Conservation (phyloP, 2,888 invertebrate species). For the Luperina testacea region DNA sequence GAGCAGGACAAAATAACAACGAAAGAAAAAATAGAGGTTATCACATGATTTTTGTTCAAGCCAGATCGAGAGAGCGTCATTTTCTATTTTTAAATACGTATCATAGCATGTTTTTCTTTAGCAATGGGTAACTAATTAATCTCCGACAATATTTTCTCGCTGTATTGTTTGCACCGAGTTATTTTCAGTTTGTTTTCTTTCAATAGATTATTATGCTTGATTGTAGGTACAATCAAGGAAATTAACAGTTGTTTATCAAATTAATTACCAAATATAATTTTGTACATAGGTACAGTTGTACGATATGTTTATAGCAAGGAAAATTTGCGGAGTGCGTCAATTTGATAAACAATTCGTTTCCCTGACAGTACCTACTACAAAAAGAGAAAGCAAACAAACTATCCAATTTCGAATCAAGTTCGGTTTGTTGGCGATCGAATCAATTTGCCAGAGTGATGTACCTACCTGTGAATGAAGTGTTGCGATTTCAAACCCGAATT, state of each 20-base stretch:
- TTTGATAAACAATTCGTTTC: background rate
- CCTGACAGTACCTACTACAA: too few species aligned
- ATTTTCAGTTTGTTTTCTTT: background rate
- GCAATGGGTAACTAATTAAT: background rate
- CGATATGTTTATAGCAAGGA: background rate
- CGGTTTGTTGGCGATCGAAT: constrained; percentile 28
- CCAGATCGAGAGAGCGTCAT: background rate
- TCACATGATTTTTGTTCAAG: background rate
- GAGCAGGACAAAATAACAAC: background rate
- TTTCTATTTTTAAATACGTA: background rate
- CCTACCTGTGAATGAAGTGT: constrained; percentile 7
- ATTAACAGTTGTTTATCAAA: background rate
- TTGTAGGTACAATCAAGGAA: background rate
- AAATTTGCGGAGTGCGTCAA: background rate
- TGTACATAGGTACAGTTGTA: background rate
- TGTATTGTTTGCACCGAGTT: background rate
- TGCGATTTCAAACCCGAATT: constrained; percentile 17
- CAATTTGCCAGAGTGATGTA: constrained; percentile 14
- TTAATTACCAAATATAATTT: background rate
- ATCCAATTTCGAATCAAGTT: constrained; percentile 20
- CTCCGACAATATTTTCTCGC: background rate
- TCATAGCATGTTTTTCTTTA: background rate
- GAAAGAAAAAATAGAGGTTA: background rate
- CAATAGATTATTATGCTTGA: background rate
- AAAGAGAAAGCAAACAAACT: background rate